Conservation (phyloP, 2,113 vertebrate species). For the Rattus rattus region DNA sequence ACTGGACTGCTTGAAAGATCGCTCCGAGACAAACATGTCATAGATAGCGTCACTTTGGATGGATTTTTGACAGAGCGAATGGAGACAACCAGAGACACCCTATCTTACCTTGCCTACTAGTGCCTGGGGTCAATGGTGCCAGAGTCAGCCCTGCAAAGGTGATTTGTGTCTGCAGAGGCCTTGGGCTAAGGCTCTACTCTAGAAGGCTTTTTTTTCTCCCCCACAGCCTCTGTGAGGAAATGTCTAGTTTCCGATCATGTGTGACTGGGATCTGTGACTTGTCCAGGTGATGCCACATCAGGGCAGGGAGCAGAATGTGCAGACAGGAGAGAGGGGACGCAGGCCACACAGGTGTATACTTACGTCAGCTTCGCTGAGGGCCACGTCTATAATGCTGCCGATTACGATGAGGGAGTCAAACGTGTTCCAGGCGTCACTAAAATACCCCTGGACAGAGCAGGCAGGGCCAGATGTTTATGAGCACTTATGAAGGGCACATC, state of each 20-base stretch:
- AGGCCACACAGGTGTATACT: slow-evolving; percentile 89
- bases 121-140: not conserved
- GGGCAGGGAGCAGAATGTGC: slow-evolving; percentile 61
- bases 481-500: slow-evolving; percentile 83
- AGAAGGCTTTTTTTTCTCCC: not conserved
- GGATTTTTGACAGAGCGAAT: slow-evolving; percentile 38
- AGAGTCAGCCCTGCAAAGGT: not conserved
- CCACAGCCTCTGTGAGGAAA: slow-evolving; percentile 7
- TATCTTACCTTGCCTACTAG: slow-evolving; percentile 54
- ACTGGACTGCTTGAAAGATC: slow-evolving; percentile 76
- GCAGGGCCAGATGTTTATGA: slow-evolving; percentile 90
- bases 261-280: slow-evolving; percentile 89
- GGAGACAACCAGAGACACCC: not conserved
- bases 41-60: not conserved
- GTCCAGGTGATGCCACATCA: slow-evolving; percentile 88
- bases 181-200: not conserved
- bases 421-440: slow-evolving; percentile 99
- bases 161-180: not conserved
- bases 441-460: slow-evolving; percentile 96
- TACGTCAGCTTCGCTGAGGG: slow-evolving; percentile 99
- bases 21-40: slow-evolving; percentile 54
- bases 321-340: slow-evolving; percentile 81
- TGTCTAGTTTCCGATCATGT: slow-evolving; percentile 46
- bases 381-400: slow-evolving; percentile 99
- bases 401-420: slow-evolving; percentile 99